Evolutionary conservation across 2,797 vertebrate species (phyloP).

Genomic region (Podargus strigoides): DNA sequence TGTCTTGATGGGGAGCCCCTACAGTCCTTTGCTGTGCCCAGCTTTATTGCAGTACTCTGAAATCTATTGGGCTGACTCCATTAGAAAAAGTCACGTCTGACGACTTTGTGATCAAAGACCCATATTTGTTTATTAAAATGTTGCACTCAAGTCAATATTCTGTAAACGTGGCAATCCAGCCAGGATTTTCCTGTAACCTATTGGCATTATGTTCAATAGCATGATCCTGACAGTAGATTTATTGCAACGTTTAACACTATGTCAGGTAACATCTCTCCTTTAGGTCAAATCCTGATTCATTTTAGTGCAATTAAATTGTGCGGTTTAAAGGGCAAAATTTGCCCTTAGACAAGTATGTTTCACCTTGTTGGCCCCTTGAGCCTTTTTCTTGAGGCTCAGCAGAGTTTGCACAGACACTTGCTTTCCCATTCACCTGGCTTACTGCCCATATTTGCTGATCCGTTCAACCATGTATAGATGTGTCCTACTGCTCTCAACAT

Average conservation of each 20-base stretch:
- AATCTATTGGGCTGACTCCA: background rate
- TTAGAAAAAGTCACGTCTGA: background rate
- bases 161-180: background rate
- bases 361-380: background rate
- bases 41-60: background rate
- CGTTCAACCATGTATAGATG: background rate
- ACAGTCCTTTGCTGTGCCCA: background rate
- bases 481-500: background rate
- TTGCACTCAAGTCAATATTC: background rate
- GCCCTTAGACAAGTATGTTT: background rate
- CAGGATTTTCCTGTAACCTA: background rate
- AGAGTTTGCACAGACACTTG: background rate
- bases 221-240: background rate
- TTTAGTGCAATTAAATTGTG: background rate
- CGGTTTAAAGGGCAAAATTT: background rate
- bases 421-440: background rate
- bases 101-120: background rate
- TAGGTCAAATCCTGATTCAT: background rate
- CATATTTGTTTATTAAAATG: slow-evolving; percentile 6
- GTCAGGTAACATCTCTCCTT: background rate
- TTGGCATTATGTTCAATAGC: slow-evolving; percentile 27
- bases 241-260: background rate
- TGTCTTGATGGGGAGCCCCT: background rate
- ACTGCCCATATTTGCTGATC: background rate
- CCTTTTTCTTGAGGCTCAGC: background rate